A percentile compares a stretch with the other conserved stretches of the same genome.
These are phyloP conservation scores for Orgyia antiqua DNA, from an alignment of 2,888 invertebrate genomes.

Conservation along the genomic window DNA sequence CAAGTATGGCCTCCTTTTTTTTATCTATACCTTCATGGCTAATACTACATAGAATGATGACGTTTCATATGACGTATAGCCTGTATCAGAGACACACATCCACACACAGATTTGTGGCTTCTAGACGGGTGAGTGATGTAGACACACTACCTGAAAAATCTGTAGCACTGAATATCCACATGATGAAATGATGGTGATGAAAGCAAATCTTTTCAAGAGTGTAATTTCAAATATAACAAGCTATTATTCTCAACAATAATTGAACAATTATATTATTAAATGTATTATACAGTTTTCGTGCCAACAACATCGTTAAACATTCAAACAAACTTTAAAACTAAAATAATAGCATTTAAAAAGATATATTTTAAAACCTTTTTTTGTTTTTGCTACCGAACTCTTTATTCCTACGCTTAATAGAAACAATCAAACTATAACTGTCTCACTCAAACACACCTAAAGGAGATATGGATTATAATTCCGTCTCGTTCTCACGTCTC, in stretches of 20 bases:
- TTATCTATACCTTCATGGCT: too few relatives aligned
- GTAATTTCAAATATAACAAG: too few relatives aligned
- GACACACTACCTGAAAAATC: too few relatives aligned
- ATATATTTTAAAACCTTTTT: constrained; percentile 44
- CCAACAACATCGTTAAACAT: constrained; percentile 46
- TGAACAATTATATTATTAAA: constrained; percentile 61
- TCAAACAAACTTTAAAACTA: constrained; percentile 61
- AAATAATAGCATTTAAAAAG: constrained; percentile 64
- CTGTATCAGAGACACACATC: too few relatives aligned
- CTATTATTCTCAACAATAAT: constrained; percentile 44
- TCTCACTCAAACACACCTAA: constrained; percentile 28
- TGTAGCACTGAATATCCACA: too few relatives aligned
- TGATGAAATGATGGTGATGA: too few relatives aligned
- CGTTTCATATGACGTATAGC: too few relatives aligned
- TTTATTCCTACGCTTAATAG: constrained; percentile 34
- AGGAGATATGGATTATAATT: constrained; percentile 7
- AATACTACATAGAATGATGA: too few relatives aligned
- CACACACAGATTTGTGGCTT: too few relatives aligned
- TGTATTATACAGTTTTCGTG: constrained; percentile 46
- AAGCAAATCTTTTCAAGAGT: too few relatives aligned
- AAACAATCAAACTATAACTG: constrained; percentile 8
- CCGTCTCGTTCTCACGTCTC: constrained; percentile 43
- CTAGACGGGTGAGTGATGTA: too few relatives aligned
- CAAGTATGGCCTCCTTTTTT: too few relatives aligned
- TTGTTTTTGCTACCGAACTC: constrained; percentile 48